Evolutionary conservation across 2,113 vertebrate genomes (phyloP), one percentile per base, ranked within the genome.

Genomic region (Aleadryas rufinucha): DNA sequence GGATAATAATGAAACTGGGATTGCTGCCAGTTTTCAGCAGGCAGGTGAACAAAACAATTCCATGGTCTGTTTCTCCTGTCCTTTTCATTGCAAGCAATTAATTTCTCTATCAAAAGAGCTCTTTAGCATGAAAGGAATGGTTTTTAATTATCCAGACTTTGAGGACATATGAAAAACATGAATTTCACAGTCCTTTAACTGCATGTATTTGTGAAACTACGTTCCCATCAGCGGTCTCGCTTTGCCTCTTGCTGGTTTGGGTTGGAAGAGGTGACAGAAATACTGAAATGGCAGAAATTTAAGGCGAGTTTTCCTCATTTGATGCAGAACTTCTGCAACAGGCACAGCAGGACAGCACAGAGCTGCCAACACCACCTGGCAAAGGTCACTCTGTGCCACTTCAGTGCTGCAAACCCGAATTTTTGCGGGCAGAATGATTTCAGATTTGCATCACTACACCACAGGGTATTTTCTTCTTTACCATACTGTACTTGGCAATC

Each of bases 201-300:
- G 9, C 20, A 4, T 1, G 4, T 0, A 0, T 33, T 69, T 77
- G 33, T 11, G 72, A 33, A 63, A 24, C 49, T 54, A 28, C 17
- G 50, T 8, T 52, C 87, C 31, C 27, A 9, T 30, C 60, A 49
- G 33, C 1, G 1, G 10, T 4, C 66, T 50, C 4, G 0, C 57
- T 79, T 72, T 2, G 0, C 35, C 15, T 27, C 56, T 31, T 27
- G 20, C 41, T 59, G 42, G 11, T 65, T 57, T 41, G 57, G 16
- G 23, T 2, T 28, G 54, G 44, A 63, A 17, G 19, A 84, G 15
- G 41, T 3, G 37, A 80, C 18, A 82, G 37, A 65, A 93, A 59
- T 4, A 23, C 22, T 30, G 56, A 37, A 66, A 37, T 5, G 45
- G 26, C 47, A 61, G n/a, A 31, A 52, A 31, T 57, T 69, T 21